phyloP scores from a whole-genome alignment of 2,113 vertebrate species.

The Pontoporia blainvillei region DNA sequence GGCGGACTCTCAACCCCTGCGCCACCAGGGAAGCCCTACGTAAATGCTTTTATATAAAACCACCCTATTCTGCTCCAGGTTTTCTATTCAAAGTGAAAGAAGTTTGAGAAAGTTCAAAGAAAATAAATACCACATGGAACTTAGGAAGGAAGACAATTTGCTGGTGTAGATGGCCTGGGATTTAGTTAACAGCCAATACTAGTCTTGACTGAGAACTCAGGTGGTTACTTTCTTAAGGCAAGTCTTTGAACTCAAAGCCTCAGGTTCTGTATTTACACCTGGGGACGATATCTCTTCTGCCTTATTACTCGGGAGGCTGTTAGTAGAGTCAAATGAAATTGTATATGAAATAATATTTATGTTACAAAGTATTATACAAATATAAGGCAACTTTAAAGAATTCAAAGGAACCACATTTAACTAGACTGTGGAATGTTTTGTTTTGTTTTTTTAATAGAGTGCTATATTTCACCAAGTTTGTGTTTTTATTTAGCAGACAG shows the following conservation, averaged over 20 bases:
- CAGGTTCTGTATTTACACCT: background rate
- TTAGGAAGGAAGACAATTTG: background rate
- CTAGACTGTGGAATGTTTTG: background rate
- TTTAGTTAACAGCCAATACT: background rate
- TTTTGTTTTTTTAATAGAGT: background rate
- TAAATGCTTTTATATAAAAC: background rate
- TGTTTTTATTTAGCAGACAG: background rate
- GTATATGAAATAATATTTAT: background rate
- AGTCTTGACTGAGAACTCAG: background rate
- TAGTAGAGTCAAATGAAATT: background rate
- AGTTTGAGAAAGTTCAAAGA: background rate
- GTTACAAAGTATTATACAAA: background rate
- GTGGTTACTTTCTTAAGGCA: background rate
- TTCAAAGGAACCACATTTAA: background rate
- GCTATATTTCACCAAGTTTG: background rate
- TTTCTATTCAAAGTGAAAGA: background rate
- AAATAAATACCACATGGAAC: background rate
- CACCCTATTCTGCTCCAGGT: background rate
- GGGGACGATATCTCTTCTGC: background rate
- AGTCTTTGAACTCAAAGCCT: background rate
- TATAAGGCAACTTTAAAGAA: constrained; percentile 2
- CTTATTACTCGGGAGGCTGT: background rate
- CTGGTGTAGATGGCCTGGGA: background rate
- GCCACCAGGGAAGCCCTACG: no score
- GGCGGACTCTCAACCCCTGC: no score